phyloP scores from a whole-genome alignment of 2,888 invertebrate species.

The Eupithecia tripunctaria region DNA sequence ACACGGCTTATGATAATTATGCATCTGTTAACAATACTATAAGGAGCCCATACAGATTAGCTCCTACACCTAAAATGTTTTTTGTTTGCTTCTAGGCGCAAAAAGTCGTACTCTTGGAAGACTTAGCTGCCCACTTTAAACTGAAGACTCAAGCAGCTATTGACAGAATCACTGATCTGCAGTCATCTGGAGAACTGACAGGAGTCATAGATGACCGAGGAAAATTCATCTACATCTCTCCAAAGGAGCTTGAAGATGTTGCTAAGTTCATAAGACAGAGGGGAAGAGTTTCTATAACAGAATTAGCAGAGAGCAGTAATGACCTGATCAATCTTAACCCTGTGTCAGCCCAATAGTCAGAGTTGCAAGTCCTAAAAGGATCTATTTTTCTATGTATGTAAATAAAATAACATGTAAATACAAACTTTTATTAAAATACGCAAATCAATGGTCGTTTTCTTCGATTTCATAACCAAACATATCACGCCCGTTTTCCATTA shows the following conservation, averaged over 20 bases:
- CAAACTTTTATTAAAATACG: slow-evolving; percentile 62
- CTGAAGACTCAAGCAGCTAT: slow-evolving; percentile 95
- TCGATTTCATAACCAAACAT: slow-evolving; percentile 90
- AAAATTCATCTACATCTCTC: slow-evolving; percentile 98
- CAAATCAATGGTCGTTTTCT: slow-evolving; percentile 53
- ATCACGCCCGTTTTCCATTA: slow-evolving; percentile 91
- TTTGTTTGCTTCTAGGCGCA: slow-evolving; percentile 83
- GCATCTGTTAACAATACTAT: no score
- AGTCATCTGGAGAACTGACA: slow-evolving; percentile 92
- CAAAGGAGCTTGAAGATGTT: slow-evolving; percentile 94
- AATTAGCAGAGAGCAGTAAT: slow-evolving; percentile 97
- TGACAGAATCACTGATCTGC: slow-evolving; percentile 93
- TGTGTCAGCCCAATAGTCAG: slow-evolving; percentile 59
- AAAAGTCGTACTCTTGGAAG: slow-evolving; percentile 97
- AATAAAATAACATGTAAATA: slow-evolving; percentile 56
- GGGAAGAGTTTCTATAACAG: slow-evolving; percentile 96
- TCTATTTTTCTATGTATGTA: slow-evolving; percentile 45
- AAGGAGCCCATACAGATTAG: background rate
- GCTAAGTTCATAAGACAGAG: slow-evolving; percentile 98
- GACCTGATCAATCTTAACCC: slow-evolving; percentile 93
- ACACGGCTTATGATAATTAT: no score
- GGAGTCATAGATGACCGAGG: slow-evolving; percentile 99
- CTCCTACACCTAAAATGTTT: background rate
- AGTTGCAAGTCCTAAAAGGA: slow-evolving; percentile 15
- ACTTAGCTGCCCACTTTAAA: slow-evolving; percentile 95